Base-by-base conservation (phyloP, 2,888 invertebrate genomes). In the Nomada ferruginata region DNA sequence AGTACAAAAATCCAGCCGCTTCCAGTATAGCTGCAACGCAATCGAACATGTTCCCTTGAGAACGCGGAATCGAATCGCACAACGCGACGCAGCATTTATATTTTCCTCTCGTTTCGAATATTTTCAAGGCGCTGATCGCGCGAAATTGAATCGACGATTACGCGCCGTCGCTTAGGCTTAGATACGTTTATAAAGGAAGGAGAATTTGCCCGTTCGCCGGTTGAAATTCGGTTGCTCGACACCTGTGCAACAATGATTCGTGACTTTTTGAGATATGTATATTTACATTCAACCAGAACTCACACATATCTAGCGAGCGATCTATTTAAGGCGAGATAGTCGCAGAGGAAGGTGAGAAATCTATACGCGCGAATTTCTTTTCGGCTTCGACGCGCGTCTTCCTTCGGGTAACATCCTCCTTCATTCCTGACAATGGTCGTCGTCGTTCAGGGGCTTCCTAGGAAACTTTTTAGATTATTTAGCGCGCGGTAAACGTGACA, bases 401-500 rank as follows among this genome's bases (percentile, higher is more conserved):
- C 7, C 29, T 0, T 7, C 29, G 29, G 29, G 29, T 29, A 29
- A 29, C 5, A 29, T 29, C 61, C 75, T 69, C 55, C 52, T 75
- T 75, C 42, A 44, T 29, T 69, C 75, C 26, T 68, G n/a, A 68
- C 42, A 63, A 50, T 53, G 42, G 57, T 65, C 44, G 57, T 69
- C 68, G 55, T 76, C 55, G 75, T 74, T 70, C 84, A 75, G 80
- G 84, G 74, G 82, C 79, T 76, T 84, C 68, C 50, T 83, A 85
- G 82, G 69, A 29, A 53, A 72, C 44, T 53, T 20, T 20, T 65
- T 83, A 82, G 76, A 75, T 69, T 74, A 64, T 60, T 70, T 73
- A 82, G 80, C 59, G 76, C 36, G 76, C 86, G 84, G 70, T 82
- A 79, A 90, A 88, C 82, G 85, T 89, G 89, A 91, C 89, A 91